phyloP scores from a whole-genome alignment of 2,113 vertebrate genomes.

The Nothocercus nigrocapillus region DNA sequence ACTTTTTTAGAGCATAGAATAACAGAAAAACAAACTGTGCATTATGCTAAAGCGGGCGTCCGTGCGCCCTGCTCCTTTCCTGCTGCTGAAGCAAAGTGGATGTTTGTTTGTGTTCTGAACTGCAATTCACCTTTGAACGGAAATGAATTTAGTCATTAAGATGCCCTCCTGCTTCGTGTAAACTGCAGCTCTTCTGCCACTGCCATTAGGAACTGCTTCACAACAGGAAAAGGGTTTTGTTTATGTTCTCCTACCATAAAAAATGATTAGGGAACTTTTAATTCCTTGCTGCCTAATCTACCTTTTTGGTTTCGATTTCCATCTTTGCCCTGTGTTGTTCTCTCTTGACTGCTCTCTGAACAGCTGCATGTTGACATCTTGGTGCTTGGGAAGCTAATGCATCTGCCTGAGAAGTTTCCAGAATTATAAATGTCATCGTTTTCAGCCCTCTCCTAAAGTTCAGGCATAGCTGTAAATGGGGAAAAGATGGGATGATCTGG shows the following conservation, averaged over 20 bases:
- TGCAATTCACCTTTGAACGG: slow-evolving; percentile 66
- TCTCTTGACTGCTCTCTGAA: not conserved
- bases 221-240: slow-evolving; percentile 4
- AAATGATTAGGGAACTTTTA: slow-evolving; percentile 23
- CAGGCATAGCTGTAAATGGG: not conserved
- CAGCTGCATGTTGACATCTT: not conserved
- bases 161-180: slow-evolving; percentile 32
- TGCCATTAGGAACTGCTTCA: slow-evolving; percentile 16
- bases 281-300: not conserved
- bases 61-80: not conserved
- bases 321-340: not conserved
- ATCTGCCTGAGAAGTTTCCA: not conserved
- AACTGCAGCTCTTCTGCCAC: not conserved
- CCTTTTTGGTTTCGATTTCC: slow-evolving; percentile 1
- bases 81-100: not conserved
- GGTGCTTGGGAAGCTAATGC: not conserved
- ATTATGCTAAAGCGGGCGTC: slow-evolving; percentile 45
- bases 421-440: not conserved
- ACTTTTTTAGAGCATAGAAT: slow-evolving; percentile 44
- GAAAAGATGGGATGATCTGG: not conserved
- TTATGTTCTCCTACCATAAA: slow-evolving; percentile 22
- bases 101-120: slow-evolving; percentile 64
- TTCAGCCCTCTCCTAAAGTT: not conserved
- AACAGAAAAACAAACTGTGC: slow-evolving; percentile 56
- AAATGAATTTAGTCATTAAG: slow-evolving; percentile 47